Evolutionary conservation across 2,113 vertebrate genomes (phyloP).

Genomic region (Malurus elegans): DNA sequence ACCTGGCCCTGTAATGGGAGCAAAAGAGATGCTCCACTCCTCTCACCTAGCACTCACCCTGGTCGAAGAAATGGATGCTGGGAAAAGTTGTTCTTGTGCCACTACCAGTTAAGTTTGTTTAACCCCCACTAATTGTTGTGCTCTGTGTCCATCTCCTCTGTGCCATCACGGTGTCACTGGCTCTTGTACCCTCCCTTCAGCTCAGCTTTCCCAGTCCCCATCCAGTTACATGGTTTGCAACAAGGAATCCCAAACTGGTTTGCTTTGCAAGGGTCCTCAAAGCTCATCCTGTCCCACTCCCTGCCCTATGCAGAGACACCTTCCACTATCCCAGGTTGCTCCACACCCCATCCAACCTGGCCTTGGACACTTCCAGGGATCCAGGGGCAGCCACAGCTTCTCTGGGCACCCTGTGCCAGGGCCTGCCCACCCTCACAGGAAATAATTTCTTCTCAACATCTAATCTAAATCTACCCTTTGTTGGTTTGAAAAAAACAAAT

Average conservation of each 20-base stretch:
- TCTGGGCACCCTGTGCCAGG: background rate
- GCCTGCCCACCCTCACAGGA: fast-evolving
- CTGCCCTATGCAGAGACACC: background rate
- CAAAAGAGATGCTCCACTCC: background rate
- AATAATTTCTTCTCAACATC: background rate
- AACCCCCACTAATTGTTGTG: fast-evolving
- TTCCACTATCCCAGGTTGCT: fast-evolving
- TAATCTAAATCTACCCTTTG: background rate
- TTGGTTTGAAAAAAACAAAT: background rate
- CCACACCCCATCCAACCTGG: fast-evolving
- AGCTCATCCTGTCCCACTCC: fast-evolving
- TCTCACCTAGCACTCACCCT: background rate
- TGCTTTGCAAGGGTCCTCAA: background rate
- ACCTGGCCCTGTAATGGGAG: background rate
- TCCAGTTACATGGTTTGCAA: background rate
- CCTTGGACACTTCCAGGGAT: background rate
- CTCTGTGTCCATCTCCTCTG: background rate
- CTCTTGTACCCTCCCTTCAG: background rate
- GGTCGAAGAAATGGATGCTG: fast-evolving
- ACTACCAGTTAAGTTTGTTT: background rate
- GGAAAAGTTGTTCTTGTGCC: background rate
- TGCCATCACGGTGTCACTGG: background rate
- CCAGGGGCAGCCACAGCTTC: background rate
- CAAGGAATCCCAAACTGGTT: background rate
- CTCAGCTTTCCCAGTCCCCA: background rate